Evolutionary conservation across 2,113 vertebrate genomes (phyloP).

Genomic region (Bagarius yarrelli): DNA sequence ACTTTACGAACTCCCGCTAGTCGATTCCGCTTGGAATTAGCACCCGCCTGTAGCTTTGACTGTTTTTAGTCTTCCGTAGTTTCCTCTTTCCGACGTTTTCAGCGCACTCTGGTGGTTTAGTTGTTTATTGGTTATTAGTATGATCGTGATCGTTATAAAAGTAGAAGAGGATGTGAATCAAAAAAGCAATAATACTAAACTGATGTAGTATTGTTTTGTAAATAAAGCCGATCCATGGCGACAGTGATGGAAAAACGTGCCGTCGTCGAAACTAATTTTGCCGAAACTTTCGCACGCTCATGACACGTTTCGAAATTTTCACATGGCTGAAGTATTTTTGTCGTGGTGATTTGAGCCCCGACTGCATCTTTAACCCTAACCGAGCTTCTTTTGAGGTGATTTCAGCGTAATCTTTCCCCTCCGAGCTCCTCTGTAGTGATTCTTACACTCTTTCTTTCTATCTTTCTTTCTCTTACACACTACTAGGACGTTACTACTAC

Average conservation of each 20-base stretch:
- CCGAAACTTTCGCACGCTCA: background rate
- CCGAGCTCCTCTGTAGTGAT: constrained; percentile 51
- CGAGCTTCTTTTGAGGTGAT: constrained; percentile 48
- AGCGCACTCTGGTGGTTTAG: background rate
- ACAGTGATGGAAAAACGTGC: constrained; percentile 9
- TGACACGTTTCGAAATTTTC: constrained; percentile 8
- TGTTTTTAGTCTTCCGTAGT: constrained; percentile 49
- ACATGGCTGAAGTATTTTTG: background rate
- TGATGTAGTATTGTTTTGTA: constrained; percentile 54
- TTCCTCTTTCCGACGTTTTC: constrained; percentile 11
- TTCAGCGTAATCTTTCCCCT: constrained; percentile 51
- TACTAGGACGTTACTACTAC: constrained; percentile 52
- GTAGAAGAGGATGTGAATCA: constrained; percentile 27
- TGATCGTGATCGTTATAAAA: background rate
- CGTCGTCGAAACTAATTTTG: too few relatives aligned
- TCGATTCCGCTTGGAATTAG: background rate
- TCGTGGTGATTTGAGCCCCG: constrained; percentile 9
- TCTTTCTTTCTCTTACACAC: constrained; percentile 37
- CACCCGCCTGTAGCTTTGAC: constrained; percentile 30
- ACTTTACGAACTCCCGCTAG: too few relatives aligned
- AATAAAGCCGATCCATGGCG: constrained; percentile 7
- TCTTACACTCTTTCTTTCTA: constrained; percentile 51
- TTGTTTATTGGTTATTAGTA: background rate
- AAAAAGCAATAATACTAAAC: constrained; percentile 58
- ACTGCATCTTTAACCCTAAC: constrained; percentile 63